Evolutionary conservation across 2,797 vertebrate species (phyloP).

Genomic region (Leucoraja ocellata): DNA sequence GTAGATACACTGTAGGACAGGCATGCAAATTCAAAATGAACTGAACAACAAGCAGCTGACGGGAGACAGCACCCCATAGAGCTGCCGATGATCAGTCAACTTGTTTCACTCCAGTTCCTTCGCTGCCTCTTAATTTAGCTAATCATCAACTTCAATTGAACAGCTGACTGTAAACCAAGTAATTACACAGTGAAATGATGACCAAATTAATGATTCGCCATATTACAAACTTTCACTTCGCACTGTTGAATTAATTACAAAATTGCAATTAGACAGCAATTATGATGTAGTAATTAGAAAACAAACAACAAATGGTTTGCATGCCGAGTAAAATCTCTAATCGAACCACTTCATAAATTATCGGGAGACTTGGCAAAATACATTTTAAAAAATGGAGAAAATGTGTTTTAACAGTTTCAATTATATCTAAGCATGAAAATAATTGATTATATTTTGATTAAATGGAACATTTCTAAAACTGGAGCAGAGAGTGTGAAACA

Average conservation of each 20-base stretch:
- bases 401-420: conserved; percentile 29
- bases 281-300: conserved; percentile 32
- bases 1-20: too few species aligned
- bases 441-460: conserved; percentile 26
- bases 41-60: too few species aligned
- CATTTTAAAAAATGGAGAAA: neutral
- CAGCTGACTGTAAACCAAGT: neutral
- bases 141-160: conserved; percentile 2
- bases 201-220: conserved; percentile 7
- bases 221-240: neutral
- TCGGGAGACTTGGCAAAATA: conserved; percentile 16
- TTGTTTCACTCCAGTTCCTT: neutral
- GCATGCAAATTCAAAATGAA: too few species aligned
- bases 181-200: conserved; percentile 9
- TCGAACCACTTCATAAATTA: conserved; percentile 31
- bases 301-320: conserved; percentile 24
- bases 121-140: neutral
- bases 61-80: too few species aligned
- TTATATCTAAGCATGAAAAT: conserved; percentile 26
- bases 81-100: too few species aligned
- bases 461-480: conserved; percentile 23
- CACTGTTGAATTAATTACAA: conserved; percentile 27
- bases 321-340: conserved; percentile 2
- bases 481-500: neutral
- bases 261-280: conserved; percentile 31